phyloP scores from a whole-genome alignment of 2,888 invertebrate species.

The Epinotia nisella region DNA sequence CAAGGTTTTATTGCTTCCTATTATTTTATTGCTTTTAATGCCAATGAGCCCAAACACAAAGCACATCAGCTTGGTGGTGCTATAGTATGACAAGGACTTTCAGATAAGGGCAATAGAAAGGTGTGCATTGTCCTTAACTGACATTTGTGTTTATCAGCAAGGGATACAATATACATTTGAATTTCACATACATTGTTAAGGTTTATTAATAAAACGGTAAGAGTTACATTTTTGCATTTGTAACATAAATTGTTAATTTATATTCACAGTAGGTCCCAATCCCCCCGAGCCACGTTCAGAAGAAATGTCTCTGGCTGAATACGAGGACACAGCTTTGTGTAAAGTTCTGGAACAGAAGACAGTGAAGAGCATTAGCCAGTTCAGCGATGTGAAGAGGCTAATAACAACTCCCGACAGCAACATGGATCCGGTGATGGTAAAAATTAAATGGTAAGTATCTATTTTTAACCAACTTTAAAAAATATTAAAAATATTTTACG shows the following conservation, averaged over 20 bases:
- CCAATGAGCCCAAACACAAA: neutral
- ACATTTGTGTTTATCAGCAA: too few relatives aligned
- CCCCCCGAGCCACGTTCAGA: conserved; percentile 8
- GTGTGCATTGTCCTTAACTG: too few relatives aligned
- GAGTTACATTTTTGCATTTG: neutral
- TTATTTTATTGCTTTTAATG: neutral
- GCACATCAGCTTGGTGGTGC: too few relatives aligned
- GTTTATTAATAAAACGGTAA: too few relatives aligned
- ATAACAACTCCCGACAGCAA: conserved; percentile 55
- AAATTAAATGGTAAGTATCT: conserved; percentile 67
- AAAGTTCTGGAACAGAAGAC: conserved; percentile 65
- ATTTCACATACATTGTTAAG: too few relatives aligned
- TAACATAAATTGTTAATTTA: neutral
- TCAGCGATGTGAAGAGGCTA: conserved; percentile 59
- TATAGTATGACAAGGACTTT: too few relatives aligned
- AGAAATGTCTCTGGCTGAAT: conserved; percentile 52
- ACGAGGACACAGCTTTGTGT: conserved; percentile 58
- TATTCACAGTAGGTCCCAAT: conserved; percentile 16
- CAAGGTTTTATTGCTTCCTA: too few relatives aligned
- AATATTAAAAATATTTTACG: too few relatives aligned
- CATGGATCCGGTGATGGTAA: conserved; percentile 59
- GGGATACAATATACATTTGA: too few relatives aligned
- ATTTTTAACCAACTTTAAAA: too few relatives aligned
- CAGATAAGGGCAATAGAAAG: too few relatives aligned
- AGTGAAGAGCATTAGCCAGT: conserved; percentile 64